phyloP scores from a whole-genome alignment of 2,888 invertebrate genomes.

The Ganaspis brasiliensis region DNA sequence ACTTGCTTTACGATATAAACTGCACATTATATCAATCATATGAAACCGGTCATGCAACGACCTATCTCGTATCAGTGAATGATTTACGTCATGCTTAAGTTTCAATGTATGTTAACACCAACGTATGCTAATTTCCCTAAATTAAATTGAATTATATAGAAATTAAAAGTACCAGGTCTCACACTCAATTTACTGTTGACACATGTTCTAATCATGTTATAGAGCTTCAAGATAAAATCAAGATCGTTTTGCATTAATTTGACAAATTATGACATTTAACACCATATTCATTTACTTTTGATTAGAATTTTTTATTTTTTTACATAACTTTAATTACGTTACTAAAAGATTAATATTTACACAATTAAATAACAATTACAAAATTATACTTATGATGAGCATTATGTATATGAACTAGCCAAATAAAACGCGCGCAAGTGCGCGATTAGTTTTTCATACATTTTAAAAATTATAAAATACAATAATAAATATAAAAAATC shows the following conservation, averaged over 20 bases:
- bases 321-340: too few species aligned
- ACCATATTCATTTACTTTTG: too few species aligned
- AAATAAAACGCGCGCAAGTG: too few species aligned
- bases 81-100: not conserved
- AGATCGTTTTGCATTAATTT: slow-evolving; percentile 3
- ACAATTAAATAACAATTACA: too few species aligned
- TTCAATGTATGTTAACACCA: not conserved
- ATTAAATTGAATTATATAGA: not conserved
- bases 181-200: not conserved
- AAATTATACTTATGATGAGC: too few species aligned
- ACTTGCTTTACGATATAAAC: not conserved
- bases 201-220: slow-evolving; percentile 4
- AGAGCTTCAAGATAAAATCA: slow-evolving; percentile 9
- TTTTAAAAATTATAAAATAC: too few species aligned
- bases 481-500: too few species aligned
- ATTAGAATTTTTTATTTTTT: too few species aligned
- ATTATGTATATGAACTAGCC: too few species aligned
- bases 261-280: not conserved
- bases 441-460: too few species aligned
- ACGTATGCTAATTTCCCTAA: not conserved
- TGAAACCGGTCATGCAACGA: slow-evolving; percentile 22
- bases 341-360: too few species aligned
- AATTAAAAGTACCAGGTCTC: not conserved
- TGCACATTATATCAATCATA: not conserved
- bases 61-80: slow-evolving; percentile 6